A percentile compares a stretch with the other conserved stretches of the same genome.
Conservation (phyloP, 23 tunicate species). For the Trididemnum nubilum region DNA sequence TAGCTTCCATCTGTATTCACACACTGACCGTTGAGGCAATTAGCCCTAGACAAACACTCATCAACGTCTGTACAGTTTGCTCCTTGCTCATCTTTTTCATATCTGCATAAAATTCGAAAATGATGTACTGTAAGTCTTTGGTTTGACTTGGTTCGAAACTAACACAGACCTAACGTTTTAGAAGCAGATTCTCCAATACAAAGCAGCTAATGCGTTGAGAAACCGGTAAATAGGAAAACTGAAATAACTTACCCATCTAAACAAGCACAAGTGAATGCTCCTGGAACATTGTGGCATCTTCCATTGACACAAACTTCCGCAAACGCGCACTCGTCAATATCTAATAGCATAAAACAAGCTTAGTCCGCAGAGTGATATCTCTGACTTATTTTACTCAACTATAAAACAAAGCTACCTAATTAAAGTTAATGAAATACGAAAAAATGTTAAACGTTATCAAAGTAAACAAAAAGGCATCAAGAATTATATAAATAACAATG, state of each 20-base stretch:
- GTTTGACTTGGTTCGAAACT: neutral
- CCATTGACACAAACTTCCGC: constrained; percentile 95
- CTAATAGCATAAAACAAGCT: constrained; percentile 46
- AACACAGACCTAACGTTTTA: neutral
- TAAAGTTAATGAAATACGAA: neutral
- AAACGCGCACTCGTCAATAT: constrained; percentile 92
- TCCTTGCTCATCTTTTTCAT: constrained; percentile 81
- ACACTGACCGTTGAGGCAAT: constrained; percentile 92
- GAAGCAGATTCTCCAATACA: no score
- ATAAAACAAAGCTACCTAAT: no score
- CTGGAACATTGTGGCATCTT: constrained; percentile 91
- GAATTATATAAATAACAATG: no score
- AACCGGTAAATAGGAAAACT: no score
- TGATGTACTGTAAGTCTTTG: no score
- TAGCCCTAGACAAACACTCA: constrained; percentile 75
- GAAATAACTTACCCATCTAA: constrained; percentile 62
- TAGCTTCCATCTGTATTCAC: constrained; percentile 80
- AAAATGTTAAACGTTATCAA: neutral
- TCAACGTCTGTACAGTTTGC: constrained; percentile 96
- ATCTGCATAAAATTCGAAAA: constrained; percentile 24
- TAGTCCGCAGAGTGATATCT: no score
- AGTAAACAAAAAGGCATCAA: no score
- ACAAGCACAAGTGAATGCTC: constrained; percentile 85
- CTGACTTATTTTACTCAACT: no score
- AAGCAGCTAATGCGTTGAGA: no score